Percentiles rank a stretch among this genome's conserved stretches.
Conservation (phyloP, 2,888 invertebrate genomes). For the Pheosia gnoma region DNA sequence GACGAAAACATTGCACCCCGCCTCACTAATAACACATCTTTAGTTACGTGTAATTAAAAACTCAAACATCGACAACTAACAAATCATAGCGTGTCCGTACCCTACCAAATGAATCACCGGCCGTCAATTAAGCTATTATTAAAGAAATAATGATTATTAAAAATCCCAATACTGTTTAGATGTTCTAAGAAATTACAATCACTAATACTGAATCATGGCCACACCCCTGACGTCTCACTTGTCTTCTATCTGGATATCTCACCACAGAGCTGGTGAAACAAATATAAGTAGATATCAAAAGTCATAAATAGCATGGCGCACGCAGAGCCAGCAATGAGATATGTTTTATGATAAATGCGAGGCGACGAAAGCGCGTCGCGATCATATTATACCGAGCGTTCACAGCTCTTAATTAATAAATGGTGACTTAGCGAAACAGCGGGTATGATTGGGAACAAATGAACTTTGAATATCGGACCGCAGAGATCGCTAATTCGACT, state of each 20-base stretch:
- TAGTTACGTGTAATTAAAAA: constrained; percentile 81
- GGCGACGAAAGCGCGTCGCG: constrained; percentile 42
- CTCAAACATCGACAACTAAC: constrained; percentile 79
- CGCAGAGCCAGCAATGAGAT: constrained; percentile 58
- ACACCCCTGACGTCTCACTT: constrained; percentile 75
- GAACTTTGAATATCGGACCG: constrained; percentile 36
- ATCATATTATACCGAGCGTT: constrained; percentile 47
- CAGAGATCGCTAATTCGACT: constrained; percentile 55
- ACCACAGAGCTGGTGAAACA: constrained; percentile 66
- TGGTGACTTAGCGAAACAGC: constrained; percentile 67
- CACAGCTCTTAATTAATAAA: constrained; percentile 75
- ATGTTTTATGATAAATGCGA: constrained; percentile 65
- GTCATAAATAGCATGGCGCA: constrained; percentile 61
- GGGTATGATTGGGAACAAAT: constrained; percentile 45
- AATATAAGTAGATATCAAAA: constrained; percentile 67
- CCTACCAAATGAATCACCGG: constrained; percentile 68
- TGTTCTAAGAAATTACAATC: constrained; percentile 65
- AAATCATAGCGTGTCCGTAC: constrained; percentile 62
- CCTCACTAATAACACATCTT: constrained; percentile 74
- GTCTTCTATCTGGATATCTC: constrained; percentile 67
- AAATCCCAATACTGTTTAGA: constrained; percentile 59
- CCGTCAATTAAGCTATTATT: constrained; percentile 76
- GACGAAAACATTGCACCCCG: constrained; percentile 70
- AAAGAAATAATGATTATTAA: constrained; percentile 62
- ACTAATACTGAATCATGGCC: constrained; percentile 65